phyloP scores from a whole-genome alignment of 2,888 invertebrate species.

The Sesia apiformis region DNA sequence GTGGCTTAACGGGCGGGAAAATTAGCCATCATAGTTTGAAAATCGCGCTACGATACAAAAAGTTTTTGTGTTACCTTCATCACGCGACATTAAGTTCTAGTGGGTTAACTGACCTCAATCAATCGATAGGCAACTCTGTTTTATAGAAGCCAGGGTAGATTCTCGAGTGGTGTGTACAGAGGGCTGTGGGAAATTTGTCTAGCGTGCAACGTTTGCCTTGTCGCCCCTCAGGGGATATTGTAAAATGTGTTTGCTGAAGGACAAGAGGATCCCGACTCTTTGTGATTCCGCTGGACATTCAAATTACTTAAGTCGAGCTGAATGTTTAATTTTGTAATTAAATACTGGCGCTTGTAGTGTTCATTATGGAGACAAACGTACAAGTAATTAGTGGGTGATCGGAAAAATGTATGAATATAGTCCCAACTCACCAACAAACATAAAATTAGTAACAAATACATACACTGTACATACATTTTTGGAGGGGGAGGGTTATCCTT shows the following conservation, averaged over 20 bases:
- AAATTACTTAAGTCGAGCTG: not conserved
- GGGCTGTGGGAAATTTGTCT: conserved; percentile 39
- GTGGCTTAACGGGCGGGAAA: not conserved
- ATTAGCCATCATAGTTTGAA: not conserved
- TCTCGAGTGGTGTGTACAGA: conserved; percentile 8
- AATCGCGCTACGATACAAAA: not conserved
- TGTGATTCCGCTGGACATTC: not conserved
- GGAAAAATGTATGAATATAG: too few species aligned
- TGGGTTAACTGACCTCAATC: not conserved
- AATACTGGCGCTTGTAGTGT: not conserved
- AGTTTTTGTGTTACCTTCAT: not conserved
- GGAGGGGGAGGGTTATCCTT: too few species aligned
- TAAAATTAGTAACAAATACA: too few species aligned
- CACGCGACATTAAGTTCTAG: not conserved
- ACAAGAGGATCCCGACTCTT: not conserved
- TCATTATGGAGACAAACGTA: not conserved
- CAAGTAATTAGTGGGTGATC: too few species aligned
- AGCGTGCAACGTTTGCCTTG: conserved; percentile 42
- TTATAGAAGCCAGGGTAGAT: conserved; percentile 8
- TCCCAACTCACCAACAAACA: too few species aligned
- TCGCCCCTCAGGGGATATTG: conserved; percentile 36
- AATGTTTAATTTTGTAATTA: not conserved
- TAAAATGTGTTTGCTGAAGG: conserved; percentile 8
- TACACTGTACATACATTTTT: too few species aligned
- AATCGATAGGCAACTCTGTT: not conserved